Evolutionary conservation across 2,113 vertebrate species (phyloP).

Genomic region (Ciconia stormi): DNA sequence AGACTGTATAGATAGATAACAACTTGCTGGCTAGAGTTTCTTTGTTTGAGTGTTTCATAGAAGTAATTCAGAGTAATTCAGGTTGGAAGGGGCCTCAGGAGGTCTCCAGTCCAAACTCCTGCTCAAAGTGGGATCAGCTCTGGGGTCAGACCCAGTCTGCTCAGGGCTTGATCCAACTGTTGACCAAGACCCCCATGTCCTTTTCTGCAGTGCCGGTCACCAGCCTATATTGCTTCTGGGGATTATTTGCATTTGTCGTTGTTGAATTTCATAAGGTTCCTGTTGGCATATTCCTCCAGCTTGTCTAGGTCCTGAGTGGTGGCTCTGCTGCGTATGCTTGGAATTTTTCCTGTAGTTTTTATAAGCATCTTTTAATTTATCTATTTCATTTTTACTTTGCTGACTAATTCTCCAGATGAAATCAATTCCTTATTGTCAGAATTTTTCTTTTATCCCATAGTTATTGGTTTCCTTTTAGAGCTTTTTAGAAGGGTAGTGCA

Average conservation of each 20-base stretch:
- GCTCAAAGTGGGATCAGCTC: background rate
- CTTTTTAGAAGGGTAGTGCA: background rate
- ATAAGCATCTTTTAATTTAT: background rate
- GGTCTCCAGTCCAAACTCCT: background rate
- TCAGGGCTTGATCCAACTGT: background rate
- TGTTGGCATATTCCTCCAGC: background rate
- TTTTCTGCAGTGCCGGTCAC: background rate
- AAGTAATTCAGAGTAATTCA: background rate
- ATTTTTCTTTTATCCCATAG: background rate
- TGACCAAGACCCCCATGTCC: background rate
- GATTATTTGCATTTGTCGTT: background rate
- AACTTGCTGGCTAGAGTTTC: background rate
- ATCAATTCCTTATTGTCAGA: background rate
- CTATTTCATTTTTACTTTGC: background rate
- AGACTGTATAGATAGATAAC: background rate
- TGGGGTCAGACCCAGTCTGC: background rate
- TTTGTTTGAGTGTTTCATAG: background rate
- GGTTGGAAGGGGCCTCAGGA: background rate
- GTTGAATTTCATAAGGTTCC: background rate
- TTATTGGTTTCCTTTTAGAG: background rate
- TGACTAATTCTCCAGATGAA: background rate
- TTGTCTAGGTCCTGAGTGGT: background rate
- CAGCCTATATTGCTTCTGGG: background rate
- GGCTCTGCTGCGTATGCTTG: background rate
- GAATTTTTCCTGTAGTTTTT: background rate